A percentile compares a stretch with the other conserved stretches of the same genome.
Evolutionary conservation across 2,113 vertebrate species (phyloP).

Genomic region (Larimichthys crocea): DNA sequence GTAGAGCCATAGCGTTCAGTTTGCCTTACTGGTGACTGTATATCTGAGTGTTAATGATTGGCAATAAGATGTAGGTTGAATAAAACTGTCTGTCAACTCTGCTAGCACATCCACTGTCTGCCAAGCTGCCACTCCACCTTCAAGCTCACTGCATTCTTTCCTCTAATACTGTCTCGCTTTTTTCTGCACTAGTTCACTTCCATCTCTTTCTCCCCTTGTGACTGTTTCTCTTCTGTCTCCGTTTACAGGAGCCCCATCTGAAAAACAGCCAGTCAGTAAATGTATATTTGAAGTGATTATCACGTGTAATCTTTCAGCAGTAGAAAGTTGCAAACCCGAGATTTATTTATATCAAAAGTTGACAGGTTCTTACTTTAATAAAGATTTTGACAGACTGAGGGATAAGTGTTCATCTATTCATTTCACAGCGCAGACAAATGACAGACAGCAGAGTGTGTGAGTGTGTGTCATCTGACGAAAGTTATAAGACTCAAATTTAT

Average conservation of each 20-base stretch:
- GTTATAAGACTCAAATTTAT: slow-evolving; percentile 35
- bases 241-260: slow-evolving; percentile 1
- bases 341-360: slow-evolving; percentile 44
- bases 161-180: neutral
- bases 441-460: neutral
- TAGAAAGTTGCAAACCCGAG: slow-evolving; percentile 7
- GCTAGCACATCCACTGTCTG: slow-evolving; percentile 15
- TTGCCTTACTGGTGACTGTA: slow-evolving; percentile 26
- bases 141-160: neutral
- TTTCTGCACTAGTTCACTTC: neutral
- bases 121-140: no score
- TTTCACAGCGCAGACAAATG: slow-evolving; percentile 28
- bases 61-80: slow-evolving; percentile 42
- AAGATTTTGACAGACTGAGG: slow-evolving; percentile 29
- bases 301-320: slow-evolving; percentile 3
- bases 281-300: slow-evolving; percentile 1
- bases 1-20: slow-evolving; percentile 9
- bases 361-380: slow-evolving; percentile 25
- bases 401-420: slow-evolving; percentile 7
- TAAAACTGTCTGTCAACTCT: slow-evolving; percentile 22
- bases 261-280: neutral
- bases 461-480: slow-evolving; percentile 20
- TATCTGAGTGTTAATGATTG: slow-evolving; percentile 3
- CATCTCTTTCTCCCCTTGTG: neutral
- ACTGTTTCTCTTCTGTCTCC: neutral